Evolutionary conservation across 1,140 invertebrate genomes (phyloP), one percentile per base, ranked within the genome.

Genomic region (Caenorhabditis brenneri): DNA sequence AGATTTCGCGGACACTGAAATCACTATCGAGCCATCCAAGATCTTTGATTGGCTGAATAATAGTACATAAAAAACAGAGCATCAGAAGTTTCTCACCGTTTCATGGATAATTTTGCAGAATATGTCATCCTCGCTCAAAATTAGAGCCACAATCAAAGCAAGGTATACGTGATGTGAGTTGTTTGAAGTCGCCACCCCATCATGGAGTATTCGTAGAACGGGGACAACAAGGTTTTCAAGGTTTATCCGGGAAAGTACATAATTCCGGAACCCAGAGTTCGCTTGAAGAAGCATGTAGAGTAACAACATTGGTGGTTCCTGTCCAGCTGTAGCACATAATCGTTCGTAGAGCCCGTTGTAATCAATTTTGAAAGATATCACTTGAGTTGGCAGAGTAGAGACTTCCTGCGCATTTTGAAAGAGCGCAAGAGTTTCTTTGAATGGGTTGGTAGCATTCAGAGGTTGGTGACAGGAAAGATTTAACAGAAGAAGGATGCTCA

Each of bases 91-190:
- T n/a, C n/a, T n/a, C n/a, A 97, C 96, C 90, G 95, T 96, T 91
- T 95, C 94, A 91, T 99, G 97, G 65, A 99, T 94, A 87, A 94
- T 94, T 91, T 95, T 96, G 91, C 97, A 98, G 89, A 99, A 98
- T 7, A 94, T 92, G 86, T 97, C 96, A 92, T 99, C 97, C 92
- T 99, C 98, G 80, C 96, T 98, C 4, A 99, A 92, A 88, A 99
- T 97, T 9, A 99, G 93, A 27, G 99, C 92, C 24, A 99, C 96
- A 81, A 99, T 99, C 3, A 99, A 93, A 0, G 96, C 96, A 96
- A 99, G 98, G 91, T 99, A 99, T 88, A 99, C 97, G 91, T 99
- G 97, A 93, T 99, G 97, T 10, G 88, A 84, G 24, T 81, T 86
- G 9, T 55, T 79, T 39, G 82, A 31, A 12, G 29, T 31, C 6